A percentile compares a stretch with the other conserved stretches of the same genome.
phyloP scores from a whole-genome alignment of 2,888 invertebrate genomes.

The Eristalis arbustorum region DNA sequence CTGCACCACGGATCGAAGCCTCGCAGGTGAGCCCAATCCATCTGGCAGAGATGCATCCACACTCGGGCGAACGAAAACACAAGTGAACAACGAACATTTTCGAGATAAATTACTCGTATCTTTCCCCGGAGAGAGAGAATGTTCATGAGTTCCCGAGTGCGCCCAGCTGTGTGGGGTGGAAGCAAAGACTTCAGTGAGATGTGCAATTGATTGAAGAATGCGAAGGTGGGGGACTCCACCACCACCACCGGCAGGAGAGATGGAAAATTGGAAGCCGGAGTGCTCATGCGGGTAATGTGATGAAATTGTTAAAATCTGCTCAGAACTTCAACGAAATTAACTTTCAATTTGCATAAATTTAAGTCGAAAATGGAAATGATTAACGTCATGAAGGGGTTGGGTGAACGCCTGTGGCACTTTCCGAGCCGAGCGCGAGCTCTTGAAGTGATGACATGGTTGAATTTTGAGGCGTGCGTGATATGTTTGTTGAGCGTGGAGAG shows the following conservation, averaged over 20 bases:
- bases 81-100: not conserved
- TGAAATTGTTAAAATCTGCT: not conserved
- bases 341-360: not conserved
- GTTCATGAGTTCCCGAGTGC: no score
- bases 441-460: not conserved
- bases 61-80: not conserved
- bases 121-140: not conserved
- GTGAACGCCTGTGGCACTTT: not conserved
- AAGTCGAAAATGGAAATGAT: not conserved
- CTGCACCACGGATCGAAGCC: not conserved
- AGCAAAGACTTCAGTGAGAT: no score
- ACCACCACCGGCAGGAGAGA: not conserved
- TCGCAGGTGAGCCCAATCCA: conserved; percentile 1
- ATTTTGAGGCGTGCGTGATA: not conserved
- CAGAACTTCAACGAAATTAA: not conserved
- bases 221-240: not conserved
- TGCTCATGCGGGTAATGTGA: not conserved
- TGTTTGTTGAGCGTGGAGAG: not conserved
- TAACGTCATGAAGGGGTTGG: not conserved
- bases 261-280: not conserved
- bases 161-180: no score
- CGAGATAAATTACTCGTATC: conserved; percentile 10
- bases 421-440: no score
- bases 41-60: not conserved
- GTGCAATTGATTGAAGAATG: no score